Conservation (phyloP, 2,113 vertebrate genomes). For the Ammodytes dubius region DNA sequence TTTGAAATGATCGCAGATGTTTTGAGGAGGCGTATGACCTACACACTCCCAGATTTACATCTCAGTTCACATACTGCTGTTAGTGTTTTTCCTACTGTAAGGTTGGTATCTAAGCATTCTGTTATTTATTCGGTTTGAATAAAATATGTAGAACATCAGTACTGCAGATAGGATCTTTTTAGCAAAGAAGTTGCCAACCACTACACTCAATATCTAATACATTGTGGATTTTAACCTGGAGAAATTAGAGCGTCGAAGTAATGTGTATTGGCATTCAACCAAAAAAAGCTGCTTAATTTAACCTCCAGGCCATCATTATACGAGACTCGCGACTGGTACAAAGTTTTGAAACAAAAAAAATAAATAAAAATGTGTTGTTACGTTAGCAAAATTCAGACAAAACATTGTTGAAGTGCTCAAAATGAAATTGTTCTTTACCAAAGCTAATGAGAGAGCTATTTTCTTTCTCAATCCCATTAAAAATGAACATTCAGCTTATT, state of each 20-base stretch:
- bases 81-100: not conserved
- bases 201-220: constrained; percentile 33
- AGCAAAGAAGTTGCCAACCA: constrained; percentile 22
- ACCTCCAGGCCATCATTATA: constrained; percentile 48
- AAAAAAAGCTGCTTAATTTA: constrained; percentile 72
- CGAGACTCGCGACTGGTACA: constrained; percentile 27
- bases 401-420: not conserved
- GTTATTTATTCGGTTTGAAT: not conserved
- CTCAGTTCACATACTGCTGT: not conserved
- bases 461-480: not conserved
- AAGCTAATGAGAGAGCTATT: constrained; percentile 3
- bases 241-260: constrained; percentile 43
- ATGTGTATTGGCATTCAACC: constrained; percentile 53
- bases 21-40: constrained; percentile 26
- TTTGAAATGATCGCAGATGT: constrained; percentile 22
- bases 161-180: constrained; percentile 1
- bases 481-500: not conserved
- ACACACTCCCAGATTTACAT: constrained; percentile 4
- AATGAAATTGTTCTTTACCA: constrained; percentile 28
- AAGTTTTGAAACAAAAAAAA: constrained; percentile 28
- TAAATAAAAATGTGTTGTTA: constrained; percentile 1
- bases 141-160: constrained; percentile 18
- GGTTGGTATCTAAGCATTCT: not conserved
- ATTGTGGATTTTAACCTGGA: constrained; percentile 50
- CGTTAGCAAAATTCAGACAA: constrained; percentile 20